Percentiles rank a stretch among this genome's conserved stretches.
Evolutionary conservation across 2,888 invertebrate genomes (phyloP).

Genomic region (Empis stercorea): DNA sequence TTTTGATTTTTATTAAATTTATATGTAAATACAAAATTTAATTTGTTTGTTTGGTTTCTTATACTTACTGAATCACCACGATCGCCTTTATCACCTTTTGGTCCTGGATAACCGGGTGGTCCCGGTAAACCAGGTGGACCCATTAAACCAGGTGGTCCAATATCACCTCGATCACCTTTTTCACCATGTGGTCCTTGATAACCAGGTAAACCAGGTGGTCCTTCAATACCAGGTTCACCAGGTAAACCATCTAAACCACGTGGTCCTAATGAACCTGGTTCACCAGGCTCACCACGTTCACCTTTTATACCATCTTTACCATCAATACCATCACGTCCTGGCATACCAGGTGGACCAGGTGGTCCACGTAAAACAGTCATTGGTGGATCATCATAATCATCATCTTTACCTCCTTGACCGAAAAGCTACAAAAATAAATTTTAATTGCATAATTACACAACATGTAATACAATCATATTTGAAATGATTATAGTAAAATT

Average conservation of each 20-base stretch:
- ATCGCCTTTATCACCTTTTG: conserved; percentile 83
- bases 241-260: conserved; percentile 60
- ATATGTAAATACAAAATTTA: neutral
- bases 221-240: conserved; percentile 73
- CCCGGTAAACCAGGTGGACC: conserved; percentile 81
- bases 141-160: conserved; percentile 87
- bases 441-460: neutral
- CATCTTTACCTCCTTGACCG: conserved; percentile 36
- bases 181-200: conserved; percentile 76
- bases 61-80: conserved; percentile 87
- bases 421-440: conserved; percentile 24
- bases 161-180: conserved; percentile 67
- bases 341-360: conserved; percentile 47
- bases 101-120: conserved; percentile 76
- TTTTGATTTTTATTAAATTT: neutral
- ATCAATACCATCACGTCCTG: conserved; percentile 33
- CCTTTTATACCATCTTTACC: conserved; percentile 39
- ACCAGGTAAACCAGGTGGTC: conserved; percentile 67
- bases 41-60: neutral
- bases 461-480: too few relatives aligned
- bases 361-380: conserved; percentile 48
- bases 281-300: conserved; percentile 59
- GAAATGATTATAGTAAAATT: neutral
- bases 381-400: conserved; percentile 36
- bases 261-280: conserved; percentile 60